Evolutionary conservation across 2,888 invertebrate genomes (phyloP), one percentile per base, ranked within the genome.

Genomic region (Philopedon plagiatum): DNA sequence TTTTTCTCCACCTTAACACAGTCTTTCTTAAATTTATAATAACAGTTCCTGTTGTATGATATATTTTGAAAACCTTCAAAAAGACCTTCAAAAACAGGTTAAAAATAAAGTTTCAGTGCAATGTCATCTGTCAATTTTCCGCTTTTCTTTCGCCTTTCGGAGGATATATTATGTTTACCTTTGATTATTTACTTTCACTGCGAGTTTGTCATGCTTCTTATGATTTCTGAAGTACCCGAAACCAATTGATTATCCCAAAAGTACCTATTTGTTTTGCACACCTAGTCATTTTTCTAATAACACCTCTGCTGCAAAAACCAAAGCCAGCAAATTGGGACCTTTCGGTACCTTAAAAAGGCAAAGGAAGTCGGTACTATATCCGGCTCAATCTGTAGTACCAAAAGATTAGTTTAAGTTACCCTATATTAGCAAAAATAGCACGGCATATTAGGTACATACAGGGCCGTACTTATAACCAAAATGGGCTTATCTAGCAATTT

Each of bases 241-340:
- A 9, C 29, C 11, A 29, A 32, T 29, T 15, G 15, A 54, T 54
- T 54, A 18, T 15, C 15, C 9, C 13, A 0, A 32, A 29, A 29
- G 13, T 3, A 15, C 18, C 13, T 54, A 29, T 54, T 54, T 54
- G 29, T 54, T 54, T 26, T 54, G 51, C 51, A 29, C 51, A 54
- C 51, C 29, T 29, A 32, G 9, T 54, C 15, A 29, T 29, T 54
- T 54, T 15, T 15, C 51, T 54, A 54, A 54, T 54, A 54, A 29
- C 29, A 54, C 51, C 26, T 29, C 9, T 18, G 51, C 9, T 18
- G 51, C 8, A 54, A 54, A 29, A 54, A 29, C 15, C 51, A 18
- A 54, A 29, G 4, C 51, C 1, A 32, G 15, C 23, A 54, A 54
- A 54, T 29, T 54, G 29, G 29, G 18, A 54, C 51, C 51, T 54